Conservation (phyloP, 2,797 vertebrate species). For the Toxotes lorentzi region DNA sequence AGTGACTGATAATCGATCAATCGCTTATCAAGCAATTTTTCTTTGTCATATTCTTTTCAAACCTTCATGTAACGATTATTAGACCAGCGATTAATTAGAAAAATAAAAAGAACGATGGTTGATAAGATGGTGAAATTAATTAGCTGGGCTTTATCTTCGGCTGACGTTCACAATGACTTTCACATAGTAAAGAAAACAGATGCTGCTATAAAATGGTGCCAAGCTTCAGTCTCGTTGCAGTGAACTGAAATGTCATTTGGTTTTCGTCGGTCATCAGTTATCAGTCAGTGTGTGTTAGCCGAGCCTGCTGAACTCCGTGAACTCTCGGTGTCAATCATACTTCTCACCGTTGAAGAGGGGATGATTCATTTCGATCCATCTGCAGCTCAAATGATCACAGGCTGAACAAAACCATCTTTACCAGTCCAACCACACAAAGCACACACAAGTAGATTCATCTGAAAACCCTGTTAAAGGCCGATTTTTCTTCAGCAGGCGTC, state of each 20-base stretch:
- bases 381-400: background rate
- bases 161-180: background rate
- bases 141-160: background rate
- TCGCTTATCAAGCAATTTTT: too few relatives aligned
- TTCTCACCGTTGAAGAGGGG: background rate
- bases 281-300: background rate
- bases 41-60: too few relatives aligned
- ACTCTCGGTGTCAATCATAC: background rate
- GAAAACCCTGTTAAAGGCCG: background rate
- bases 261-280: background rate
- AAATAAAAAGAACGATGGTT: too few relatives aligned
- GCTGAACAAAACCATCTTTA: background rate
- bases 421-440: background rate
- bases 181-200: background rate
- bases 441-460: background rate
- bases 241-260: slow-evolving; percentile 13
- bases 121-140: fast-evolving
- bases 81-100: too few relatives aligned
- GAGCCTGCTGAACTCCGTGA: background rate
- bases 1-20: background rate
- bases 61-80: too few relatives aligned
- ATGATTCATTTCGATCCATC: background rate
- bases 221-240: background rate
- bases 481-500: background rate
- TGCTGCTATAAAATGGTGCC: background rate